Conservation (phyloP, 2,113 vertebrate genomes). For the Cyanoliseus patagonus region DNA sequence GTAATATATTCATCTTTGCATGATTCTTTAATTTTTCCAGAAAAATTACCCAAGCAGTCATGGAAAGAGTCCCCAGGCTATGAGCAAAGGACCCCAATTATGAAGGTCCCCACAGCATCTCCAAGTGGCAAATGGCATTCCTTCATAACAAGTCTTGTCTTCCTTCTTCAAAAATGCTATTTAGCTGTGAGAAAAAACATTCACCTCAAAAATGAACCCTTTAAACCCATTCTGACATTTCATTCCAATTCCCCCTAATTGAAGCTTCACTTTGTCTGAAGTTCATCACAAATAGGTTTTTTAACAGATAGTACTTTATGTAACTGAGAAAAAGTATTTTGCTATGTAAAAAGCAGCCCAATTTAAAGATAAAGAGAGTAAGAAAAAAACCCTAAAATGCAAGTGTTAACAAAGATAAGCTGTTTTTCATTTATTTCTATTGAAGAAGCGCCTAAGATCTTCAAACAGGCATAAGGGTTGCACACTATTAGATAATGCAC, state of each 20-base stretch:
- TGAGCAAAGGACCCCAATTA: not conserved
- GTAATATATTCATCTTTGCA: not conserved
- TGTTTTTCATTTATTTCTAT: not conserved
- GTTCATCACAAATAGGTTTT: not conserved
- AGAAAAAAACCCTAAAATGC: not conserved
- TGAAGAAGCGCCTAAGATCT: constrained; percentile 11
- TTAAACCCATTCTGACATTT: not conserved
- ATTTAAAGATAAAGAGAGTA: constrained; percentile 32
- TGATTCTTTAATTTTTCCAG: not conserved
- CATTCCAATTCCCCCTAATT: not conserved
- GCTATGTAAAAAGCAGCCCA: not conserved
- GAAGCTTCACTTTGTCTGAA: not conserved
- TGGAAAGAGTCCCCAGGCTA: not conserved
- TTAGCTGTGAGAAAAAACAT: not conserved
- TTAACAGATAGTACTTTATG: not conserved
- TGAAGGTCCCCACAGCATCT: not conserved
- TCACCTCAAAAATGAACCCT: not conserved
- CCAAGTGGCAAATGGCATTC: not conserved
- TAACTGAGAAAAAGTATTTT: not conserved
- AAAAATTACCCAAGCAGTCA: not conserved
- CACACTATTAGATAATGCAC: not conserved
- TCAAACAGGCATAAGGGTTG: not conserved
- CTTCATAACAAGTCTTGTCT: not conserved
- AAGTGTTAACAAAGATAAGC: constrained; percentile 33
- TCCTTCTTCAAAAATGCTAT: not conserved